Evolutionary conservation across 2,113 vertebrate species (phyloP).

Genomic region (Callionymus lyra): DNA sequence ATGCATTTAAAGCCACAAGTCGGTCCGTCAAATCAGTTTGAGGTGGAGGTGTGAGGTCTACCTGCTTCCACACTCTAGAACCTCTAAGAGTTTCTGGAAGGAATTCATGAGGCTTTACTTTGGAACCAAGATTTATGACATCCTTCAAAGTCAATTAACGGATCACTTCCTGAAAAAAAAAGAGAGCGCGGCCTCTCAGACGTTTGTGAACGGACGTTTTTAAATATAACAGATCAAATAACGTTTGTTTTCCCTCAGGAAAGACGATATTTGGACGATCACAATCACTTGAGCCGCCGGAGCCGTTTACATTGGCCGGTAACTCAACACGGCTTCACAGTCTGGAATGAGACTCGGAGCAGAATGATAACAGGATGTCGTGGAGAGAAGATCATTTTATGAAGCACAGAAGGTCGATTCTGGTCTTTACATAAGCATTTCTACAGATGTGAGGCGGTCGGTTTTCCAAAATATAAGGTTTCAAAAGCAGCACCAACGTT

Average conservation of each 20-base stretch:
- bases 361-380: constrained; percentile 23
- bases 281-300: constrained; percentile 23
- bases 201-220: no score
- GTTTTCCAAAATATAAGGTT: no score
- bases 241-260: constrained; percentile 18
- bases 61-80: no score
- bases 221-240: constrained; percentile 28
- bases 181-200: no score
- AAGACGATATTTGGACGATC: constrained; percentile 31
- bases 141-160: no score
- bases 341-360: constrained; percentile 12
- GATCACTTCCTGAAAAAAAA: no score
- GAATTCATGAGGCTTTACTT: no score
- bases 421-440: constrained; percentile 14
- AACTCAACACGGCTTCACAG: constrained; percentile 24
- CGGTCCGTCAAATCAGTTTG: no score
- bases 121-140: no score
- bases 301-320: constrained; percentile 28
- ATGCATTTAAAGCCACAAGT: no score
- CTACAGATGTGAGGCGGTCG: background rate
- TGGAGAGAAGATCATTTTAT: constrained; percentile 9
- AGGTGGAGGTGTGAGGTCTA: background rate
- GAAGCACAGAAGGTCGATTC: constrained; percentile 10
- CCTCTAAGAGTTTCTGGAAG: no score
- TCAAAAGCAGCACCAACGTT: no score